These are phyloP conservation scores for Maniola hyperantus DNA, from an alignment of 2,888 invertebrate species.

Conservation along the genomic window DNA sequence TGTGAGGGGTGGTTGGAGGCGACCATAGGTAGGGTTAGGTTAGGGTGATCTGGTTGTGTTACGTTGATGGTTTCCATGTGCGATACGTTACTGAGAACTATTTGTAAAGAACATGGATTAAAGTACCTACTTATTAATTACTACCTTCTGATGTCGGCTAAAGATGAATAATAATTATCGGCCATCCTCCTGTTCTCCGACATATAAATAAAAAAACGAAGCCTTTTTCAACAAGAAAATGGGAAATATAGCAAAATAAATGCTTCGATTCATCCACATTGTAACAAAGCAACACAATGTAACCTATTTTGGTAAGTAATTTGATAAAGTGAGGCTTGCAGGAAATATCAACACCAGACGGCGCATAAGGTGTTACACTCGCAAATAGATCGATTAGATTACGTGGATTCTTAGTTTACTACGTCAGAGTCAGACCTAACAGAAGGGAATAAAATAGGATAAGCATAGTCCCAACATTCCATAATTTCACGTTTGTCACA, in stretches of 20 bases:
- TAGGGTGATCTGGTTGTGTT: too few species aligned
- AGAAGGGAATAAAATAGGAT: constrained; percentile 9
- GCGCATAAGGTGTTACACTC: constrained; percentile 32
- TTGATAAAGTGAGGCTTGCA: constrained; percentile 32
- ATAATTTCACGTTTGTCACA: too few species aligned
- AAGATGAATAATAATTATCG: too few species aligned
- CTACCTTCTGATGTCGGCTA: too few species aligned
- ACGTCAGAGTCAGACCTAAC: constrained; percentile 47
- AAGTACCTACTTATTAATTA: too few species aligned
- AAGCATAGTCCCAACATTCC: too few species aligned
- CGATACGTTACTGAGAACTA: too few species aligned
- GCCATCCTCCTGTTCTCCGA: too few species aligned
- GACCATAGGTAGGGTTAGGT: too few species aligned
- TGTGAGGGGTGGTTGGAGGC: too few species aligned
- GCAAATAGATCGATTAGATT: constrained; percentile 39
- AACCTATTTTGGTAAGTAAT: constrained; percentile 26
- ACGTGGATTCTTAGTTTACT: constrained; percentile 46
- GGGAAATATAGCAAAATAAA: background rate
- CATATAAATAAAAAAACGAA: constrained; percentile 1
- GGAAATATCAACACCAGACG: constrained; percentile 37
- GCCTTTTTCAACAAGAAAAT: background rate
- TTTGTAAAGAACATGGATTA: too few species aligned
- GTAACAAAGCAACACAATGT: constrained; percentile 7
- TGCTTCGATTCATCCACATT: background rate
- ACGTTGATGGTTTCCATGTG: too few species aligned